Conservation (phyloP, 1,140 invertebrate species). For the Pseudomyrmex pallidus region DNA sequence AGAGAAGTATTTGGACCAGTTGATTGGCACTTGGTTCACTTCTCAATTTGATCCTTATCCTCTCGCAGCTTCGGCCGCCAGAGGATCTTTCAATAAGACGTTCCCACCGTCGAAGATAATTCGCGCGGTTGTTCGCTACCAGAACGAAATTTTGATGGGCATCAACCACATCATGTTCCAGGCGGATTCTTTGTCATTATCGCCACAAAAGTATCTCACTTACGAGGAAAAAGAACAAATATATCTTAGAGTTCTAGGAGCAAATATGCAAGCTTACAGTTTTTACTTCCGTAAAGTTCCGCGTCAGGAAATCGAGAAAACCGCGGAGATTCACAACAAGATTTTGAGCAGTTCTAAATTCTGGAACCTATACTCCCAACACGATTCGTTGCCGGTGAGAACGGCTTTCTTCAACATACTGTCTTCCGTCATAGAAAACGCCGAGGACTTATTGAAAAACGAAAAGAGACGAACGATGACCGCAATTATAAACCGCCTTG, state of each 20-base stretch:
- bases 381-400: slow-evolving; percentile 86
- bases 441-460: slow-evolving; percentile 81
- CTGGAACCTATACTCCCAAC: slow-evolving; percentile 89
- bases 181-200: slow-evolving; percentile 86
- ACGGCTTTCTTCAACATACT: slow-evolving; percentile 89
- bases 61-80: slow-evolving; percentile 91
- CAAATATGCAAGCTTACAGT: slow-evolving; percentile 89
- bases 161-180: slow-evolving; percentile 90
- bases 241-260: slow-evolving; percentile 89
- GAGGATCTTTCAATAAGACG: slow-evolving; percentile 89
- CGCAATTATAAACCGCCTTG: slow-evolving; percentile 88
- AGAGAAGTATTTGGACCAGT: slow-evolving; percentile 91
- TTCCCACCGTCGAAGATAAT: slow-evolving; percentile 90
- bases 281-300: slow-evolving; percentile 87
- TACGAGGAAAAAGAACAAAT: slow-evolving; percentile 91
- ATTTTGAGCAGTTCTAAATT: slow-evolving; percentile 88
- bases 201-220: slow-evolving; percentile 81
- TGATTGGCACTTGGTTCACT: slow-evolving; percentile 91
- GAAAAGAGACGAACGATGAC: slow-evolving; percentile 87
- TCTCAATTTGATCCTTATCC: slow-evolving; percentile 93
- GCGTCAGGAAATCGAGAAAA: slow-evolving; percentile 84
- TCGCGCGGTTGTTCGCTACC: slow-evolving; percentile 91
- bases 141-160: slow-evolving; percentile 91
- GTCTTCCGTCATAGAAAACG: slow-evolving; percentile 87
- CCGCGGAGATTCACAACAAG: slow-evolving; percentile 83